Conservation (phyloP, 2,888 invertebrate species). For the Eugnorisma glareosa region DNA sequence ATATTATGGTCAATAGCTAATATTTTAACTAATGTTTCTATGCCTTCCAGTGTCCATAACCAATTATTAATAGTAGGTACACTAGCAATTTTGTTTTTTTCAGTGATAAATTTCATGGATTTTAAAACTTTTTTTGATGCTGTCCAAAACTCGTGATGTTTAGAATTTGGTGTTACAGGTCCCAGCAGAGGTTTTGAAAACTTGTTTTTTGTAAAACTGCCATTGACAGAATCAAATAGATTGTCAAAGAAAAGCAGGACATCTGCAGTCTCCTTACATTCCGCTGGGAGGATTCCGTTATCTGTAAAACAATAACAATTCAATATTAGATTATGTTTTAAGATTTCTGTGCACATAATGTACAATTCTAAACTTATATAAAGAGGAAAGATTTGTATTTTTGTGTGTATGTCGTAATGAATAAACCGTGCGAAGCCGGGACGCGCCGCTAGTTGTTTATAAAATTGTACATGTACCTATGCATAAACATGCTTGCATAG, state of each 20-base stretch:
- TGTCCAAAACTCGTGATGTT: background rate
- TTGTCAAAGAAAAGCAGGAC: constrained; percentile 25
- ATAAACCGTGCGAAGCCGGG: too few species aligned
- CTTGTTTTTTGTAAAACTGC: constrained; percentile 9
- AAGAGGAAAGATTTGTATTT: too few species aligned
- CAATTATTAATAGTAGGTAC: constrained; percentile 20
- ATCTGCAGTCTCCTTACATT: constrained; percentile 27
- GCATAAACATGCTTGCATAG: too few species aligned
- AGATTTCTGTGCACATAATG: background rate
- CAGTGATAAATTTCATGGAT: constrained; percentile 10
- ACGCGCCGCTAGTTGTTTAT: too few species aligned
- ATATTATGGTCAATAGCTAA: constrained; percentile 14
- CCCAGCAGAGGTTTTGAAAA: constrained; percentile 13
- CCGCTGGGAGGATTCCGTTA: constrained; percentile 2
- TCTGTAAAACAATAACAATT: constrained; percentile 18
- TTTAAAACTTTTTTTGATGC: constrained; percentile 10
- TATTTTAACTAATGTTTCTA: constrained; percentile 18
- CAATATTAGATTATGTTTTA: background rate
- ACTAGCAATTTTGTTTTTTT: background rate
- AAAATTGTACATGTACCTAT: too few species aligned
- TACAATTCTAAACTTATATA: too few species aligned
- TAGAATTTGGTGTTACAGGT: background rate
- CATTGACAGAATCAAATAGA: constrained; percentile 18
- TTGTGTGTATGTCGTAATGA: too few species aligned
- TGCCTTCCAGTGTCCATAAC: constrained; percentile 30